Conservation (phyloP, 2,888 invertebrate genomes). For the Plagodis dolabraria region DNA sequence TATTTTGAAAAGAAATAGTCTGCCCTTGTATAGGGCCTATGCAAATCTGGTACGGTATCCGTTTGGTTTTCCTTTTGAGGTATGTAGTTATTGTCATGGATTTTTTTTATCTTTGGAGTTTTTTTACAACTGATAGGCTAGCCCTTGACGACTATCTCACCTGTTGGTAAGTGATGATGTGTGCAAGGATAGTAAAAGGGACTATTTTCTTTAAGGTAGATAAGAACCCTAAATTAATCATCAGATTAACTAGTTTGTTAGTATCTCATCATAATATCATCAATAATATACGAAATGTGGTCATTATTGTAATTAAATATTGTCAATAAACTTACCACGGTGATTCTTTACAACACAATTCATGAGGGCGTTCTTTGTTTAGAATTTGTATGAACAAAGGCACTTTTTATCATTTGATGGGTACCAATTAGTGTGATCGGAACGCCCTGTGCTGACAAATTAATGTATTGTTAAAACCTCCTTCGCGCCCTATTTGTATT, state of each 20-base stretch:
- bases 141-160: too few species aligned
- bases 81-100: constrained; percentile 2
- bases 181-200: too few species aligned
- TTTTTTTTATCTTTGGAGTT: too few species aligned
- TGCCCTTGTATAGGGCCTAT: constrained; percentile 26
- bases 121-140: too few species aligned
- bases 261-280: too few species aligned
- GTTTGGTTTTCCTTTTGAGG: constrained; percentile 14
- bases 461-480: constrained; percentile 43
- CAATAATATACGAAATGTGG: too few species aligned
- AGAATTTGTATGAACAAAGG: constrained; percentile 53
- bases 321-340: constrained; percentile 10
- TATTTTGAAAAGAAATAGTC: constrained; percentile 40
- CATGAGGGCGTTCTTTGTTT: constrained; percentile 46
- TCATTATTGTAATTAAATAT: neutral
- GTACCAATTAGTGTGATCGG: constrained; percentile 69
- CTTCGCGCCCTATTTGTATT: constrained; percentile 33
- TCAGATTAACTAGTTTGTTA: too few species aligned
- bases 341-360: constrained; percentile 35
- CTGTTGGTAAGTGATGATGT: too few species aligned
- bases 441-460: constrained; percentile 77
- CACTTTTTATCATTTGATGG: constrained; percentile 47
- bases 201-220: too few species aligned
- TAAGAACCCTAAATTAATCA: too few species aligned
- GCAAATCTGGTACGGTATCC: constrained; percentile 21